Evolutionary conservation across 2,113 vertebrate species (phyloP).

Genomic region (Syngnathus typhle): DNA sequence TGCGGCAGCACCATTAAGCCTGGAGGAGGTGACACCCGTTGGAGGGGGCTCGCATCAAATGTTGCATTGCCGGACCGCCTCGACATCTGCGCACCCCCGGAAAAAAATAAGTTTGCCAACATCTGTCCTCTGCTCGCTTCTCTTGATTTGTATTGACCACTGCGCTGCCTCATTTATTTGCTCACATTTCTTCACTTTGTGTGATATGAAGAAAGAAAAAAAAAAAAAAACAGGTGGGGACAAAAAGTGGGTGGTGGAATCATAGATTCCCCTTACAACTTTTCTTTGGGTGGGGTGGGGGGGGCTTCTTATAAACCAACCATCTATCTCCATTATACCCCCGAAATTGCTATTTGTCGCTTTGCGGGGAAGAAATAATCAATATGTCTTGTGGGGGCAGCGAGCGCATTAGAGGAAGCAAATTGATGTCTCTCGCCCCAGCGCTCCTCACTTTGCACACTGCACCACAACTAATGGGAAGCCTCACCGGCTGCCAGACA

Average conservation of each 20-base stretch:
- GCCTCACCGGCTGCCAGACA: constrained; percentile 59
- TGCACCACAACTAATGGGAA: constrained; percentile 69
- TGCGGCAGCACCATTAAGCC: constrained; percentile 57
- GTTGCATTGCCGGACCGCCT: constrained; percentile 39
- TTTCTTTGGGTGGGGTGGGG: constrained; percentile 49
- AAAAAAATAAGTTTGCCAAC: neutral
- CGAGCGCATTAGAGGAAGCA: constrained; percentile 73
- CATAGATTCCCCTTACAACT: constrained; percentile 48
- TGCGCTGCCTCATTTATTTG: neutral
- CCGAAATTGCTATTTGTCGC: constrained; percentile 74
- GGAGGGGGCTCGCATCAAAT: constrained; percentile 48
- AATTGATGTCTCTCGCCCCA: constrained; percentile 75
- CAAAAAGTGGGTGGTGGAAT: constrained; percentile 10
- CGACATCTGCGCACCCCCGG: constrained; percentile 49
- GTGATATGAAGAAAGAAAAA: constrained; percentile 10
- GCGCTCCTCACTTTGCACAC: constrained; percentile 65
- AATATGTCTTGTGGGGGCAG: constrained; percentile 75
- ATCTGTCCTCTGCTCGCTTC: neutral
- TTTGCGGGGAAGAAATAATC: constrained; percentile 74
- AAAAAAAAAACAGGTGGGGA: neutral
- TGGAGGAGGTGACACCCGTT: constrained; percentile 40
- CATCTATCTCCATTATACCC: constrained; percentile 73
- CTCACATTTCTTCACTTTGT: constrained; percentile 5
- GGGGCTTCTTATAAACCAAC: constrained; percentile 70
- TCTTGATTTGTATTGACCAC: constrained; percentile 1